These are phyloP conservation scores for Eristalis arbustorum DNA, from an alignment of 2,888 invertebrate genomes.

Conservation along the genomic window DNA sequence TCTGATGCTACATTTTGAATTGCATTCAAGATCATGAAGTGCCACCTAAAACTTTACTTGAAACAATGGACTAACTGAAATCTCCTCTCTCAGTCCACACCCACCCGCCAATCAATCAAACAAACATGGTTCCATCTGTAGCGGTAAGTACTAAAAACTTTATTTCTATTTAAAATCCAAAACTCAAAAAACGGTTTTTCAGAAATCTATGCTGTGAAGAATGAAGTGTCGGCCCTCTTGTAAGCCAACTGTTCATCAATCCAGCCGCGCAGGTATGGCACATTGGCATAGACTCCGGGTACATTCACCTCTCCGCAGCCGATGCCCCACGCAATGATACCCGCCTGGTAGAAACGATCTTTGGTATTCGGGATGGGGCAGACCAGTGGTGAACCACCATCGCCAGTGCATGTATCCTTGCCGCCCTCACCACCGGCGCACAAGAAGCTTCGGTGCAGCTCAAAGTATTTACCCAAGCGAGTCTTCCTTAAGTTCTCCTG, in stretches of 20 bases:
- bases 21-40: too few relatives aligned
- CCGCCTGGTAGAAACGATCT: constrained; percentile 73
- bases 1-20: too few relatives aligned
- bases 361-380: constrained; percentile 81
- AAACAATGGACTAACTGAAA: too few relatives aligned
- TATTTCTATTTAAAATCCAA: neutral
- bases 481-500: constrained; percentile 81
- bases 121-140: neutral
- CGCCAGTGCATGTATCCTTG: constrained; percentile 80
- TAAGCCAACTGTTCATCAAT: constrained; percentile 80
- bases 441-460: constrained; percentile 85
- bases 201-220: constrained; percentile 28
- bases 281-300: constrained; percentile 88
- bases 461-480: constrained; percentile 84
- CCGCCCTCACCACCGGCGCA: constrained; percentile 89
- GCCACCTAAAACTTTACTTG: too few relatives aligned
- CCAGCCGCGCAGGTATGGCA: constrained; percentile 85
- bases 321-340: constrained; percentile 86
- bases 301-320: constrained; percentile 85
- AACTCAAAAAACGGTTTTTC: neutral
- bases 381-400: constrained; percentile 90
- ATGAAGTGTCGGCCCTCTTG: constrained; percentile 47
- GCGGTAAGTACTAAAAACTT: neutral
- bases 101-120: neutral
- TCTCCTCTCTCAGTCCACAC: neutral